Base-by-base conservation (phyloP, 2,888 invertebrate genomes). In the Myopa testacea region DNA sequence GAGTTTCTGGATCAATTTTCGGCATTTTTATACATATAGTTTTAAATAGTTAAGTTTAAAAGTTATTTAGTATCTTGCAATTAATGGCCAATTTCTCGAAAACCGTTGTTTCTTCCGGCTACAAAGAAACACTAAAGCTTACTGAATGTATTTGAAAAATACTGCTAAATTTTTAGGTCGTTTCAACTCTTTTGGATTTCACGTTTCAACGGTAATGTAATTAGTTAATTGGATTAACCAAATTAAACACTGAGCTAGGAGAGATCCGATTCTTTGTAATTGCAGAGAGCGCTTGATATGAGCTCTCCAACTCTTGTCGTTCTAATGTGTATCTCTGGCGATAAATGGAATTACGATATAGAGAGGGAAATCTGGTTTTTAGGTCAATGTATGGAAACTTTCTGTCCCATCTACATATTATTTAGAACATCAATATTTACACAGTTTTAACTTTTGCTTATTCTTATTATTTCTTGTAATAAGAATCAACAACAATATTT, bases 1-100 rank as follows among this genome's bases (percentile, higher is more conserved):
- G 91, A 2, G 93, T 93, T 90, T 96, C 96, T 0, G 96, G 93
- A 89, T 96, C 96, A 83, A 94, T 94, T 89, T 96, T 96, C 10
- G 93, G 93, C 95, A 95, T 95, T 86, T 82, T 86, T 87, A 19
- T 26, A 45, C 75, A 26, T 26, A 45, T 76, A 26, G 63, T 8
- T 63, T 34, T 14, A 40, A 4, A 52, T 60, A 76, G 19, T 40
- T 14, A 68, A 73, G 73, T 80, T 81, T 71, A 75, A 79, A 81
- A 74, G 73, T 77, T 78, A 58, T 68, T 69, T 63, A 62, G 58
- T 60, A 45, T 65, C 26, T 71, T 78, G 78, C 68, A 78, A 40
- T 76, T 58, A 52, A 40, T 68, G 14, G 45, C 45, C 62, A 58
- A 26, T 62, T 68, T 65, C 45, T 38, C 50, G 10, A 72, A 77